These are phyloP conservation scores for Embiotoca jacksoni DNA, from an alignment of 2,113 vertebrate species.

Conservation along the genomic window DNA sequence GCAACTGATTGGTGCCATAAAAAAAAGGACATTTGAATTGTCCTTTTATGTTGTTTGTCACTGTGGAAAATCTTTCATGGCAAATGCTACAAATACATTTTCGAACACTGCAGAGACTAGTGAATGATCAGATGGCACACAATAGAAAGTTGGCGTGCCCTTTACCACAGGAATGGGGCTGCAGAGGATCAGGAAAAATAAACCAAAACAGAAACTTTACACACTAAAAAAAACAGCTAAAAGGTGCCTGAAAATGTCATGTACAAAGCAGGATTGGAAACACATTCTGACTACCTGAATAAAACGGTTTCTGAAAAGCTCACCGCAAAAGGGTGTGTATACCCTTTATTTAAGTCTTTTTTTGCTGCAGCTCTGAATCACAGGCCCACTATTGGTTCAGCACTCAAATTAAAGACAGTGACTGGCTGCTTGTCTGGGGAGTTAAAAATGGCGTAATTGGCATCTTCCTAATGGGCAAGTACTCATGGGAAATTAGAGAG, in stretches of 20 bases:
- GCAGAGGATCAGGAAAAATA: constrained; percentile 4
- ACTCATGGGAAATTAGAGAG: constrained; percentile 78
- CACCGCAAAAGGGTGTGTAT: constrained; percentile 39
- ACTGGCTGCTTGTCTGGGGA: constrained; percentile 51
- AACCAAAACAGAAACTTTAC: constrained; percentile 19
- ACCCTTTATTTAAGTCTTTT: constrained; percentile 24
- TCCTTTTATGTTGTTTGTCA: not conserved
- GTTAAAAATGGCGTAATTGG: constrained; percentile 83
- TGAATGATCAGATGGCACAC: constrained; percentile 1
- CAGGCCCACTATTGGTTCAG: constrained; percentile 49
- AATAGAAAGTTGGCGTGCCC: constrained; percentile 1
- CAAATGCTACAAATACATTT: not conserved
- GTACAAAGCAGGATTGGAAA: not conserved
- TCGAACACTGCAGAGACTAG: not conserved
- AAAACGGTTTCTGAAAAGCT: constrained; percentile 4
- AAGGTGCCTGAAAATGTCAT: not conserved
- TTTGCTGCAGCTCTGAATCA: constrained; percentile 47
- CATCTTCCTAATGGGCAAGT: constrained; percentile 77
- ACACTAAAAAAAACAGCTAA: not conserved
- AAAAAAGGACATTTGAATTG: not conserved
- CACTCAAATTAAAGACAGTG: constrained; percentile 78
- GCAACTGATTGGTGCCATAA: not conserved
- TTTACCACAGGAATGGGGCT: constrained; percentile 54
- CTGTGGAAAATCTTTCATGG: not conserved
- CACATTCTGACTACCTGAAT: constrained; percentile 25